A percentile compares a stretch with the other conserved stretches of the same genome.
phyloP scores from a whole-genome alignment of 2,113 vertebrate genomes.

The Ascaphus truei region DNA sequence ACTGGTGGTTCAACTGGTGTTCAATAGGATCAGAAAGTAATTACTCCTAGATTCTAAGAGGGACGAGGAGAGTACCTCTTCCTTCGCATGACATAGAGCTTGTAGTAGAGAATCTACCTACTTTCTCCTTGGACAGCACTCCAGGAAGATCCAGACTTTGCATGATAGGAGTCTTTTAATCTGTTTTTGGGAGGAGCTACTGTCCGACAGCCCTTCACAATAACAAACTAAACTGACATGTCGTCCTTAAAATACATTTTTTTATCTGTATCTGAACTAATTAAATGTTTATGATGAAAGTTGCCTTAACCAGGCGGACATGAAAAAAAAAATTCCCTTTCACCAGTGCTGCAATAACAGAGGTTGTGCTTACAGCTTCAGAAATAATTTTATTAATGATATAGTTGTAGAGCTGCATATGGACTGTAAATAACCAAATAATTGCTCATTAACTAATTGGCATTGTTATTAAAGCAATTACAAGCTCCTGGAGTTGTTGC shows the following conservation, averaged over 20 bases:
- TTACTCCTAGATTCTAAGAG: too few species aligned
- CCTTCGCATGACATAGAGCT: too few species aligned
- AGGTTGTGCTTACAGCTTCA: not conserved
- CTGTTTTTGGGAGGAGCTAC: too few species aligned
- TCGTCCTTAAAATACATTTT: not conserved
- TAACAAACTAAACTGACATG: not conserved
- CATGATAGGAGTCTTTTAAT: too few species aligned
- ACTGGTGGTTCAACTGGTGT: too few species aligned
- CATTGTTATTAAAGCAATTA: slow-evolving; percentile 7
- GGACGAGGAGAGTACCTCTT: too few species aligned
- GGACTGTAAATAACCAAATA: not conserved
- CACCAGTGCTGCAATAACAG: not conserved
- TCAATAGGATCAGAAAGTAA: too few species aligned
- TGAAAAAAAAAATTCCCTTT: not conserved
- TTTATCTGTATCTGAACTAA: not conserved
- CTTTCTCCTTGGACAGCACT: too few species aligned
- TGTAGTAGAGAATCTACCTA: too few species aligned
- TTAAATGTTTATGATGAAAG: not conserved
- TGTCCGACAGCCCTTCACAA: too few species aligned
- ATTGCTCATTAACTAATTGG: slow-evolving; percentile 15
- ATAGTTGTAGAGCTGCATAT: not conserved
- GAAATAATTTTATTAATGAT: not conserved
- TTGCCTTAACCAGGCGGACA: not conserved
- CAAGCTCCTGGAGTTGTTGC: not conserved
- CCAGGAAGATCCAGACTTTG: too few species aligned